Conservation (phyloP, 2,113 vertebrate species). For the Urocolius indicus region DNA sequence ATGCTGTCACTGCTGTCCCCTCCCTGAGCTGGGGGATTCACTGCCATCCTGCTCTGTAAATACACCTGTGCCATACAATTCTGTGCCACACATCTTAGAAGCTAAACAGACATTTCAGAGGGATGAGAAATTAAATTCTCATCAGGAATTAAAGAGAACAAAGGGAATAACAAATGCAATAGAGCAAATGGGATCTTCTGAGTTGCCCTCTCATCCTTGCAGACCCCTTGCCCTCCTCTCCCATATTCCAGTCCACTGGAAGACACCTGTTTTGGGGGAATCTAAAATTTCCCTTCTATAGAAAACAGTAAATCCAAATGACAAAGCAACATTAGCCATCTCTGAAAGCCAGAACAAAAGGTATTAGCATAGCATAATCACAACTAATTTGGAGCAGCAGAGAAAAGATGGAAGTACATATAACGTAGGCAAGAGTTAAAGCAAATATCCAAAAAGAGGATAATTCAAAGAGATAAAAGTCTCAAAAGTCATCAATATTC, state of each 20-base stretch:
- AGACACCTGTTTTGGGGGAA: neutral
- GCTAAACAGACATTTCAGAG: neutral
- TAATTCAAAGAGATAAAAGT: neutral
- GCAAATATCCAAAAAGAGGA: neutral
- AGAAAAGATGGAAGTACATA: neutral
- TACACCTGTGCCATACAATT: neutral
- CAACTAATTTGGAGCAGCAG: neutral
- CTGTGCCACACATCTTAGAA: neutral
- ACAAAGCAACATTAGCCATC: neutral
- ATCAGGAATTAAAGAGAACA: neutral
- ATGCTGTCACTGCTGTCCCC: neutral
- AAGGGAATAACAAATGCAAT: neutral
- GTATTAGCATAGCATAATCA: neutral
- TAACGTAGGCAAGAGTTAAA: neutral
- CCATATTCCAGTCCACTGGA: neutral
- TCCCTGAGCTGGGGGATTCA: neutral
- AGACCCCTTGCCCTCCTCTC: neutral
- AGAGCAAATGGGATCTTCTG: neutral
- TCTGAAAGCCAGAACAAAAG: neutral
- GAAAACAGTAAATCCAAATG: neutral
- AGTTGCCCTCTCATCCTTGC: neutral
- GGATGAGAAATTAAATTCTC: neutral
- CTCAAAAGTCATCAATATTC: neutral
- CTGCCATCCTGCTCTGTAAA: neutral
- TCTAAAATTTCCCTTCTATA: neutral